These are phyloP conservation scores for Anoplophora glabripennis DNA, from an alignment of 1,140 invertebrate genomes.

Conservation along the genomic window DNA sequence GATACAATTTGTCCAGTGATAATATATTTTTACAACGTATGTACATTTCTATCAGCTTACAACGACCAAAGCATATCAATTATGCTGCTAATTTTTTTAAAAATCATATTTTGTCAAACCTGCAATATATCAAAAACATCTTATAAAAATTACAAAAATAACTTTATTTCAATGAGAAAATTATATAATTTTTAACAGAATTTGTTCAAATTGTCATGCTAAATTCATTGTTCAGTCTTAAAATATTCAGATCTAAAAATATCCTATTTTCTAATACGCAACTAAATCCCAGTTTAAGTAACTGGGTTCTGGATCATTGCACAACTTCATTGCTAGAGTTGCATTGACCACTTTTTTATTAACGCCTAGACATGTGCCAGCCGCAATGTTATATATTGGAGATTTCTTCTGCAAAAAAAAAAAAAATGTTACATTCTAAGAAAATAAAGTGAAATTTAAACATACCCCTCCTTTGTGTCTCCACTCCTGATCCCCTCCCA, in stretches of 20 bases:
- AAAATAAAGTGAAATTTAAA: slow-evolving; percentile 26
- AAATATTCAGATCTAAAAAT: not conserved
- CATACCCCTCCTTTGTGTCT: slow-evolving; percentile 66
- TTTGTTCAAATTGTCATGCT: too few relatives aligned
- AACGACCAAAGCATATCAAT: too few relatives aligned
- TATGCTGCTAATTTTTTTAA: too few relatives aligned
- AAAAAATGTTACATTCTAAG: not conserved
- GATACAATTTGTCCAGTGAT: too few relatives aligned
- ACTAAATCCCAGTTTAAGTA: slow-evolving; percentile 69
- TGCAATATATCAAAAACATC: too few relatives aligned
- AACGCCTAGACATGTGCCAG: slow-evolving; percentile 76
- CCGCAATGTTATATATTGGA: slow-evolving; percentile 82
- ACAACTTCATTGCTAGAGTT: slow-evolving; percentile 68
- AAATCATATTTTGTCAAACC: too few relatives aligned
- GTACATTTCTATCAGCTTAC: too few relatives aligned
- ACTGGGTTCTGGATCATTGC: slow-evolving; percentile 59
- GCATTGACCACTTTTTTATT: slow-evolving; percentile 53
- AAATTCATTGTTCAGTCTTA: too few relatives aligned
- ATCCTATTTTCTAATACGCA: slow-evolving; percentile 45
- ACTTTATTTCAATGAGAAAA: too few relatives aligned
- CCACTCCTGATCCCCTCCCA: slow-evolving; percentile 88
- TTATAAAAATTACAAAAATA: too few relatives aligned
- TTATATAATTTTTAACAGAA: too few relatives aligned
- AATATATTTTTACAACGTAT: too few relatives aligned
- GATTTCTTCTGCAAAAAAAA: slow-evolving; percentile 58